phyloP scores from a whole-genome alignment of 2,113 vertebrate species.

The Cyphomyrus discorhynchus region DNA sequence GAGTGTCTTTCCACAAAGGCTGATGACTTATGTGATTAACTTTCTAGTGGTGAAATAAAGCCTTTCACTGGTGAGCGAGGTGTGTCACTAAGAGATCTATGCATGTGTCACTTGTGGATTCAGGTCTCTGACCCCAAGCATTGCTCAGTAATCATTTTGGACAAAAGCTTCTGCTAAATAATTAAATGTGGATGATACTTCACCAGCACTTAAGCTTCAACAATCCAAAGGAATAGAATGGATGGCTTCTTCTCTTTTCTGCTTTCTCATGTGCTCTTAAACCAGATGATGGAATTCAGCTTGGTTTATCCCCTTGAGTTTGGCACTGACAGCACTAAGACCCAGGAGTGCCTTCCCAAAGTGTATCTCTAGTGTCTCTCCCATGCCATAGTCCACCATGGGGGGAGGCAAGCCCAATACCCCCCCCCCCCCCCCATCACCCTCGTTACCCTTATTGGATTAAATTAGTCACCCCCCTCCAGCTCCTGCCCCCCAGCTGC shows the following conservation, averaged over 20 bases:
- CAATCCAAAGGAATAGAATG: background rate
- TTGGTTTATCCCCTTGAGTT: background rate
- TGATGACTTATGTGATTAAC: background rate
- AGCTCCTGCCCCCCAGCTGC: background rate
- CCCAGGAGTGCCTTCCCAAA: background rate
- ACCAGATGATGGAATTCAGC: background rate
- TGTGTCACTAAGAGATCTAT: background rate
- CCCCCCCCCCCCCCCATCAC: background rate
- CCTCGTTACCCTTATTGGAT: background rate
- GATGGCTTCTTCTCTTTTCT: background rate
- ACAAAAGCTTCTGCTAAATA: background rate
- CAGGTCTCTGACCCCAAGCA: background rate
- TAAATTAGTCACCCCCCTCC: background rate
- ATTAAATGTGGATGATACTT: background rate
- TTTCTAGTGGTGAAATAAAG: background rate
- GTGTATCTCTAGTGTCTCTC: background rate
- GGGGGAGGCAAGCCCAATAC: background rate
- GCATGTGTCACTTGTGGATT: background rate
- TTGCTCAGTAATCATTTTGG: background rate
- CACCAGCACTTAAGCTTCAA: background rate
- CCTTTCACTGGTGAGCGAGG: background rate
- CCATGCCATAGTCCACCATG: background rate
- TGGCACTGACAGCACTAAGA: background rate
- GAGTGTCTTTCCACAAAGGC: background rate
- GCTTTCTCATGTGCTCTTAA: background rate